These are phyloP conservation scores for Stegodyphus dumicola DNA, from an alignment of 1,140 invertebrate species.

Conservation along the genomic window DNA sequence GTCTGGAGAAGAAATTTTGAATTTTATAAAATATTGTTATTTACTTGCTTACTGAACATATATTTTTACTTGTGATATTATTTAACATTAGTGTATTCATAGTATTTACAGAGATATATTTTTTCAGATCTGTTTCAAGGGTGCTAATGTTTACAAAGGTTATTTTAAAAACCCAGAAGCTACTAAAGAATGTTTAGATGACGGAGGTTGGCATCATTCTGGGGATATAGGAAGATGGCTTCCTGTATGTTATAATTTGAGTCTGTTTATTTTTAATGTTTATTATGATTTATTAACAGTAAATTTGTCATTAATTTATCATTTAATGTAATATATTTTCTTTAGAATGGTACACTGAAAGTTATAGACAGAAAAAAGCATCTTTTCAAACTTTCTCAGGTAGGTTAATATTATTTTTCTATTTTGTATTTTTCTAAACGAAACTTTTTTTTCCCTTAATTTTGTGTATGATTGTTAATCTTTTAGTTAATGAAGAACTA, in stretches of 20 bases:
- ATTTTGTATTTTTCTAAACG: no score
- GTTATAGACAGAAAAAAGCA: constrained; percentile 97
- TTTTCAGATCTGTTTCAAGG: constrained; percentile 80
- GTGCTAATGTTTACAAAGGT: constrained; percentile 79
- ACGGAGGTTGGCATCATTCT: constrained; percentile 95
- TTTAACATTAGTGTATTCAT: background rate
- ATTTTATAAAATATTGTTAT: no score
- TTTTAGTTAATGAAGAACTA: no score
- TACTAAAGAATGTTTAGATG: constrained; percentile 85
- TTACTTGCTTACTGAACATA: no score
- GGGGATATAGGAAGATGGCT: constrained; percentile 94
- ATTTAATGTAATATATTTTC: constrained; percentile 67
- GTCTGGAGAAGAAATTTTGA: no score
- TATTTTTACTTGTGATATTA: no score
- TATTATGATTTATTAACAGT: background rate
- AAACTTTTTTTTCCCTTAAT: no score
- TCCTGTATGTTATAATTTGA: constrained; percentile 73
- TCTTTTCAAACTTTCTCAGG: constrained; percentile 97
- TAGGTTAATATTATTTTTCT: constrained; percentile 72
- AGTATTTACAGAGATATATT: background rate
- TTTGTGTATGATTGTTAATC: no score
- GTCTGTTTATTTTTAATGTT: background rate
- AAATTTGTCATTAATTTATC: background rate
- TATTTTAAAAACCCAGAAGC: constrained; percentile 93
- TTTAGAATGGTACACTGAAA: constrained; percentile 89